A percentile compares a stretch with the other conserved stretches of the same genome.
Conservation (phyloP, 1,140 invertebrate genomes). For the Microplitis demolitor region DNA sequence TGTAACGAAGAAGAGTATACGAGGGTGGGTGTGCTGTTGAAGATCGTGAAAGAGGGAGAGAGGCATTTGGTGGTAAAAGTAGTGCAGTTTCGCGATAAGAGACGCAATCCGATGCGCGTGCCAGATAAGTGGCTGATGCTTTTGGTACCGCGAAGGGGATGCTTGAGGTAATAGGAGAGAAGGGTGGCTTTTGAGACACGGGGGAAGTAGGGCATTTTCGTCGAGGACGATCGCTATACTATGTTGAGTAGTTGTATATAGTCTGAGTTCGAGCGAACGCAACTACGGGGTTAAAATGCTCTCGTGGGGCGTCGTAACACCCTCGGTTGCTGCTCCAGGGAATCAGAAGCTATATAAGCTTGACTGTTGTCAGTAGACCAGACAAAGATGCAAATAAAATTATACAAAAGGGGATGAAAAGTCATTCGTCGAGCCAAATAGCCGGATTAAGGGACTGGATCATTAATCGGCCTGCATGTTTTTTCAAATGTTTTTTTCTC, state of each 20-base stretch:
- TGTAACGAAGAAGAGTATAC: too few relatives aligned
- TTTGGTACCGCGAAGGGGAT: constrained; percentile 30
- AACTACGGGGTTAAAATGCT: constrained; percentile 25
- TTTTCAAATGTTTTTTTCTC: neutral
- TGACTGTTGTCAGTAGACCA: too few relatives aligned
- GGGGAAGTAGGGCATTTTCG: constrained; percentile 14
- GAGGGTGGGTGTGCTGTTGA: neutral
- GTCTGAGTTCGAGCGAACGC: neutral
- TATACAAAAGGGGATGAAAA: constrained; percentile 34
- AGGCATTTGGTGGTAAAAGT: constrained; percentile 51
- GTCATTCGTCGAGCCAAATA: constrained; percentile 37
- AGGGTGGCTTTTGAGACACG: neutral
- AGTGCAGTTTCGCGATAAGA: constrained; percentile 58
- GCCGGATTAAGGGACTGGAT: constrained; percentile 35
- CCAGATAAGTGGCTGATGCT: constrained; percentile 62
- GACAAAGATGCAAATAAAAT: constrained; percentile 26
- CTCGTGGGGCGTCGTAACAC: constrained; percentile 28
- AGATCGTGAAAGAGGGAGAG: constrained; percentile 4
- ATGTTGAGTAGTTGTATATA: constrained; percentile 17
- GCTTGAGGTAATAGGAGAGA: constrained; percentile 9
- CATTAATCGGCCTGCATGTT: constrained; percentile 32
- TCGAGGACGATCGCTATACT: constrained; percentile 15
- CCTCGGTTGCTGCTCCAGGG: constrained; percentile 16
- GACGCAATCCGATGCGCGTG: constrained; percentile 63
- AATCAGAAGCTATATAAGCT: constrained; percentile 14